Evolutionary conservation across 2,888 invertebrate species (phyloP).

Genomic region (Chymomyza caudatula): DNA sequence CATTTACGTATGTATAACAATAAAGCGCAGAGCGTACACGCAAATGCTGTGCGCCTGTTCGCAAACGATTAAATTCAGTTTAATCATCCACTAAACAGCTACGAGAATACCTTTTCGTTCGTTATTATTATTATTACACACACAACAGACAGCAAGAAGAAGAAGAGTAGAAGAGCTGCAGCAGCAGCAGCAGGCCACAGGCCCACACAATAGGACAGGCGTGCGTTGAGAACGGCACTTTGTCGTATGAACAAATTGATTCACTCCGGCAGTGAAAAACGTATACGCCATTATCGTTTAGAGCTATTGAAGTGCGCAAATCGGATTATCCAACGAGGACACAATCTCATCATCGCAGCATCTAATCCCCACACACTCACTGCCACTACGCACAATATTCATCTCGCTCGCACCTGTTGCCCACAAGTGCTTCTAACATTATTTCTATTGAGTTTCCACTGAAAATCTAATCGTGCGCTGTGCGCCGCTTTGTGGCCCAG

Average conservation of each 20-base stretch:
- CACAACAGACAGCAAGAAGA: not conserved
- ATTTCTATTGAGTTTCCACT: slow-evolving; percentile 76
- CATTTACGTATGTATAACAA: not conserved
- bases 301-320: not conserved
- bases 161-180: not conserved
- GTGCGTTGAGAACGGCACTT: not conserved
- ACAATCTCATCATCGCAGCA: slow-evolving; percentile 30
- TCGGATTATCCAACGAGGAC: not conserved
- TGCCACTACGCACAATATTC: slow-evolving; percentile 29
- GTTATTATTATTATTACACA: slow-evolving; percentile 71
- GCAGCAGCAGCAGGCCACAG: not conserved
- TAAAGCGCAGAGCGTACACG: slow-evolving; percentile 11
- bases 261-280: not conserved
- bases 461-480: slow-evolving; percentile 72
- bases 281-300: slow-evolving; percentile 1
- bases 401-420: slow-evolving; percentile 54
- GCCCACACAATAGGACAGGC: not conserved
- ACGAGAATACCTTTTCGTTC: slow-evolving; percentile 68
- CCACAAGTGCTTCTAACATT: slow-evolving; percentile 61
- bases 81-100: slow-evolving; percentile 78
- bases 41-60: slow-evolving; percentile 75
- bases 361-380: slow-evolving; percentile 47
- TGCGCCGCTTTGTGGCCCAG: slow-evolving; percentile 29
- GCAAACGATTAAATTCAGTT: slow-evolving; percentile 79
- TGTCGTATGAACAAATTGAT: not conserved